Base-by-base conservation (phyloP, 2,113 vertebrate species). In the Antigone vipio region DNA sequence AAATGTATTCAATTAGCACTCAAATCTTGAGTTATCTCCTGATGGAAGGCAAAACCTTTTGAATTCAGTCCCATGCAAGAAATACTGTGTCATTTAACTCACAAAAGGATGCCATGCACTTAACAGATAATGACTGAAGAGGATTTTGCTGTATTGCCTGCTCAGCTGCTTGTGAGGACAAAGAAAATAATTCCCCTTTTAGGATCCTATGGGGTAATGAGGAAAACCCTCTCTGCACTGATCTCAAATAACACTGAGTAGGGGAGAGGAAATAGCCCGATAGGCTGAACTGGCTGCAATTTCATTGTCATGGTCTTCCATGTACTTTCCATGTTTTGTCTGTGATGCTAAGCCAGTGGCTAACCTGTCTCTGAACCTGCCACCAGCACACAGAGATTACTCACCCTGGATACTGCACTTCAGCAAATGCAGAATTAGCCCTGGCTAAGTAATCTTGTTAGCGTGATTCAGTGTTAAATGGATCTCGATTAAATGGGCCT, bases 401-500 rank as follows among this genome's bases (percentile, higher is more conserved):
- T 96, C 93, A 87, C 93, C 97, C 92, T 95, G 89, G 96, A 97
- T 97, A 96, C 95, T 71, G 88, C 95, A 97, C 96, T 96, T 96
- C 88, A 79, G 91, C 94, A 92, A 95, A 96, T 60, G 82, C 60
- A 94, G 95, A 95, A 95, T 95, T 92, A 96, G 96, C 93, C 97
- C 93, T 53, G 93, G 95, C 93, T 93, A 92, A 85, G 92, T 87
- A 95, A 86, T 96, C 98, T 97, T 89, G 93, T 98, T 97, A 98
- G 97, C 32, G 17, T 95, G 96, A 97, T 95, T 97, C 97, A 96
- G 94, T 95, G 96, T 95, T 98, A 97, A 97, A 95, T 92, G 94
- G 97, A 97, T 96, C 97, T 96, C 95, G 96, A 96, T 97, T 97
- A 96, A 98, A 97, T 94, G 96, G 89, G 92, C 95, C 97, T 98